Base-by-base conservation (phyloP, 2,888 invertebrate genomes). In the Amaurobius ferox region DNA sequence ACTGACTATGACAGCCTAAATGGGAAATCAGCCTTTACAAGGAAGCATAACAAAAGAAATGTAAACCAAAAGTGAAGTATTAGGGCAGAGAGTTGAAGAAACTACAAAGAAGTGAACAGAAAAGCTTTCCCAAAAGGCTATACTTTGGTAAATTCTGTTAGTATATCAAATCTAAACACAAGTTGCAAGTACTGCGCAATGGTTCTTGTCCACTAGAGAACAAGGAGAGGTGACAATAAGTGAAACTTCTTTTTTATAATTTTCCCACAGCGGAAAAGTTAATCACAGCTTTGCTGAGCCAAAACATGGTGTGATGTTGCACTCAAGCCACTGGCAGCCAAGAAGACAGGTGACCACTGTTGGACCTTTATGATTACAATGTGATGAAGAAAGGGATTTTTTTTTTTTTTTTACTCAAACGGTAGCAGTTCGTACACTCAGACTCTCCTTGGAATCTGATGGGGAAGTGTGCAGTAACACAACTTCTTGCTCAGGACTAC, bases 401-500 rank as follows among this genome's bases (percentile, higher is more conserved):
- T 39, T n/a, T n/a, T n/a, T n/a, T n/a, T n/a, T n/a, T n/a, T n/a
- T 39, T 30, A 61, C 62, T 87, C 87, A 87, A 30, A 87, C 87
- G 16, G 87, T 76, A 78, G 80, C 80, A 87, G 87, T 87, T 87
- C 77, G 80, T 76, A 87, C 87, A 71, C 81, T 80, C 71, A 83
- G 78, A 78, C 87, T 87, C 73, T 62, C 87, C 74, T 87, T 87
- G 68, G 87, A 87, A 71, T 87, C 83, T 71, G 88, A 88, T 62
- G 88, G 85, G 44, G 88, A 88, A 79, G 88, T 88, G 64, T 86
- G 88, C 71, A 88, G 71, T 44, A 88, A 78, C 76, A 88, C 87
- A 66, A 81, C 88, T 83, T 88, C 88, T 77, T 88, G 88, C 79
- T 88, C 88, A 48, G 88, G 86, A 77, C 88, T 87, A 83, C 83